Percentiles rank a stretch among this genome's conserved stretches.
Evolutionary conservation across 2,113 vertebrate species (phyloP).

Genomic region (zebrafish (Danio rerio)): GRCz12tu NC_133184.1:9723501-9724000

Average conservation of each 20-base stretch:
- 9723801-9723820: not conserved
- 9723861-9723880: too few relatives aligned
- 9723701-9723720: not conserved
- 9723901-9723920: too few relatives aligned
- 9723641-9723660: not conserved
- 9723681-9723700: not conserved
- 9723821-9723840: too few relatives aligned
- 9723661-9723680: not conserved
- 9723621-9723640: not conserved
- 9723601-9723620: not conserved
- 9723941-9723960: too few relatives aligned
- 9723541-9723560: not conserved
- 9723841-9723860: too few relatives aligned
- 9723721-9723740: not conserved
- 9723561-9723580: not conserved
- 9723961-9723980: too few relatives aligned
- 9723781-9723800: not conserved
- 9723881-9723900: too few relatives aligned
- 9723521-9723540: conserved; percentile 31
- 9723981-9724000: too few relatives aligned
- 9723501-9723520: conserved; percentile 18
- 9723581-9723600: conserved; percentile 6
- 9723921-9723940: too few relatives aligned
- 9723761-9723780: not conserved
- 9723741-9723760: not conserved